Percentiles rank a stretch among this genome's conserved stretches.
These are phyloP conservation scores for Platyrinchus mystaceus DNA, from an alignment of 2,797 vertebrate species.

Conservation along the genomic window DNA sequence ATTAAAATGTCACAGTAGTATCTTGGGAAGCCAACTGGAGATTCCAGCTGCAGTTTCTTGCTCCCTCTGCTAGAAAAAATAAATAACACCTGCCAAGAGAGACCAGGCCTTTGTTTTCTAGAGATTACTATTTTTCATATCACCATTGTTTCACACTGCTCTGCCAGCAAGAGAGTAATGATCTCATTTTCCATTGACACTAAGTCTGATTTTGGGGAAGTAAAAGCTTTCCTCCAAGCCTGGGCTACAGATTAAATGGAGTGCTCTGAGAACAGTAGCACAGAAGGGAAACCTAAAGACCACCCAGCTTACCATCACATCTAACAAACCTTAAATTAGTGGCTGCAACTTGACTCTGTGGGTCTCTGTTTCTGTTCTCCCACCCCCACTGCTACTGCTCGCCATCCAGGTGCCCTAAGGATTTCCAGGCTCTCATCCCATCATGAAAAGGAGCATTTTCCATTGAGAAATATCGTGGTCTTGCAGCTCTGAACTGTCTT, in stretches of 20 bases:
- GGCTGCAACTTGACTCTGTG: neutral
- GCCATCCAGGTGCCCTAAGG: neutral
- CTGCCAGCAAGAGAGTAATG: neutral
- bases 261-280: neutral
- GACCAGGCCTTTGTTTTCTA: neutral
- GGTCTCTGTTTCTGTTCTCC: neutral
- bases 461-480: neutral
- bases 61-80: conserved; percentile 12
- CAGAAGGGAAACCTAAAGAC: neutral
- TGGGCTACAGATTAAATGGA: neutral
- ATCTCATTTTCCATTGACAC: neutral
- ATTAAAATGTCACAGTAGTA: conserved; percentile 38
- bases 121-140: neutral
- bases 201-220: neutral
- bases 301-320: neutral
- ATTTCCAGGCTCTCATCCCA: neutral
- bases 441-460: neutral
- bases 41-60: conserved; percentile 3
- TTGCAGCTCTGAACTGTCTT: neutral
- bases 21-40: conserved; percentile 22
- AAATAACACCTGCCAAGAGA: neutral
- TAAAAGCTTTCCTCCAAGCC: neutral
- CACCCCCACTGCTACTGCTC: neutral
- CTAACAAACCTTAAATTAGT: neutral
- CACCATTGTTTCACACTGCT: neutral